Evolutionary conservation across 2,888 invertebrate species (phyloP).

Genomic region (Noctua pronuba): DNA sequence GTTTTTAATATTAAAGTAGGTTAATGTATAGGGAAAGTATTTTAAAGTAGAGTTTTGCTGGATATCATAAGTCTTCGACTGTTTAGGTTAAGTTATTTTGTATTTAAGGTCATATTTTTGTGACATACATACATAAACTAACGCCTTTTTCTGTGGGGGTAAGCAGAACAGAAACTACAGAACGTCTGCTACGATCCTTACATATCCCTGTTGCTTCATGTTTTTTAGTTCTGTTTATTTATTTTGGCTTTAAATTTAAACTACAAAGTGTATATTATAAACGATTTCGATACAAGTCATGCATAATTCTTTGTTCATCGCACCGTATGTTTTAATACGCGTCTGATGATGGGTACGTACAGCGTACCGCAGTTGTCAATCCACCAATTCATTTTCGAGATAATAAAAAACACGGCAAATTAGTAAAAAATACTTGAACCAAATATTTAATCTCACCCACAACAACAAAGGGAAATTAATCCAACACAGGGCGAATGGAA

Average conservation of each 20-base stretch:
- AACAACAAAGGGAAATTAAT: conserved; percentile 51
- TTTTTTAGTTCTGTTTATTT: not conserved
- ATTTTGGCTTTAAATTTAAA: not conserved
- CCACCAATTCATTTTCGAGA: not conserved
- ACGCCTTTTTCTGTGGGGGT: not conserved
- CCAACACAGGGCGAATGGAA: conserved; percentile 41
- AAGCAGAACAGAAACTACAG: not conserved
- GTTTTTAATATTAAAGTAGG: conserved; percentile 38
- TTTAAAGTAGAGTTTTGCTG: not conserved
- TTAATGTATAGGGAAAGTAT: not conserved
- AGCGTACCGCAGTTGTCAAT: not conserved
- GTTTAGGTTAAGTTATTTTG: not conserved
- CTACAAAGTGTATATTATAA: not conserved
- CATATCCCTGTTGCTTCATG: no score
- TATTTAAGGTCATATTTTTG: not conserved
- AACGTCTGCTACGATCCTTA: not conserved
- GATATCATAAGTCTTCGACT: no score
- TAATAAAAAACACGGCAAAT: conserved; percentile 7
- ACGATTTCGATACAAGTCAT: not conserved
- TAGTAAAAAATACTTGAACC: not conserved
- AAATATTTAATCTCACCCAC: conserved; percentile 29
- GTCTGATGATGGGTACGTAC: not conserved
- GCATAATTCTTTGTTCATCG: not conserved
- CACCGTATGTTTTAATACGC: not conserved
- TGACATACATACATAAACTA: not conserved